Base-by-base conservation (phyloP, 2,797 vertebrate species). In the Passerculus sandwichensis region DNA sequence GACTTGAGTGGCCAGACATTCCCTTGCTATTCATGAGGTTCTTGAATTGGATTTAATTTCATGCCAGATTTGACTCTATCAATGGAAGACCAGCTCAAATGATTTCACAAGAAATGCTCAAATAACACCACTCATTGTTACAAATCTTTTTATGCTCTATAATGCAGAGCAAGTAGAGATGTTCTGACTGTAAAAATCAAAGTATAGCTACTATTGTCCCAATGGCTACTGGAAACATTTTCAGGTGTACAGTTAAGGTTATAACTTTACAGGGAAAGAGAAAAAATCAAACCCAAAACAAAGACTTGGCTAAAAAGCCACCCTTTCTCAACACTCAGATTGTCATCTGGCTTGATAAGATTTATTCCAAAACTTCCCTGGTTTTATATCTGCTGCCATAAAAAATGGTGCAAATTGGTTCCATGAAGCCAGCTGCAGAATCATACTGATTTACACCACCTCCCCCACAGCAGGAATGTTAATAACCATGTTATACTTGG, bases 31-130 rank as follows among this genome's bases (percentile, higher is more conserved):
- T 97, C 95, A 94, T 94, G 92, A 96, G 74, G 67, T 91, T 94
- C 83, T 82, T 77, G 92, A 95, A 95, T 85, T 96, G 85, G 88
- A 96, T 96, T 96, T 94, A 95, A 96, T 97, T 97, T 97, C 96
- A 95, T 97, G 94, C 93, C 94, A 97, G 94, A 96, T 97, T 97
- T 96, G 95, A 91, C 78, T 88, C 78, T 81, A 67, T 96, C 96
- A 94, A 91, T 91, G 64, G 83, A 94, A 94, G 62, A 89, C 82
- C 92, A 94, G 80, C 79, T 95, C 82, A 95, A 96, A 92, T 76
- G 34, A 87, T 94, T 94, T 93, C 85, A 92, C 89, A 90, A 95
- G 94, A 94, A 96, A 95, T 82, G 74, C 71, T 70, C 77, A 95
- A 78, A 88, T 91, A 94, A 91, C 71, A 82, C 42, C 32, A 76